A percentile compares a stretch with the other conserved stretches of the same genome.
These are phyloP conservation scores for Corbicula japonica DNA, from an alignment of 2,888 invertebrate genomes.

Conservation along the genomic window DNA sequence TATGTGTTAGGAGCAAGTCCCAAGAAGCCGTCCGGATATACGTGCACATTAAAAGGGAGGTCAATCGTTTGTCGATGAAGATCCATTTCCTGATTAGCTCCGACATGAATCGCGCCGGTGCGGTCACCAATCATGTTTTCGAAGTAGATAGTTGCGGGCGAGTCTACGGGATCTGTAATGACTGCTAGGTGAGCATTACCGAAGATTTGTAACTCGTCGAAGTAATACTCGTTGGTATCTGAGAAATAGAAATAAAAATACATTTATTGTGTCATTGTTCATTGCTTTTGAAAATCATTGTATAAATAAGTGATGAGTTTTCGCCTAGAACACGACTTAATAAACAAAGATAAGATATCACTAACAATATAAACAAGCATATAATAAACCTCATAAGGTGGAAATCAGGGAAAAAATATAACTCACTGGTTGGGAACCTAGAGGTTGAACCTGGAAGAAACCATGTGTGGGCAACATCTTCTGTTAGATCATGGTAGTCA, in stretches of 20 bases:
- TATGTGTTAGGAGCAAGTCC: slow-evolving; percentile 77
- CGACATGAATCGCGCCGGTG: slow-evolving; percentile 77
- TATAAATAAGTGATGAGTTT: too few species aligned
- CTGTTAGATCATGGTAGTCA: slow-evolving; percentile 68
- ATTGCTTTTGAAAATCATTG: too few species aligned
- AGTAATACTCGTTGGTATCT: slow-evolving; percentile 70
- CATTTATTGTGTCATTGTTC: too few species aligned
- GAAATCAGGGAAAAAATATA: neutral
- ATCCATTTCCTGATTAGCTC: slow-evolving; percentile 73
- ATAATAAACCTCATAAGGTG: neutral
- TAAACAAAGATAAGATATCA: neutral
- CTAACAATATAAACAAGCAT: neutral
- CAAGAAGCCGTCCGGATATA: slow-evolving; percentile 75
- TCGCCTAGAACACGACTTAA: too few species aligned
- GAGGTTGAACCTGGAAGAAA: slow-evolving; percentile 70
- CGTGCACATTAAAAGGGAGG: slow-evolving; percentile 78
- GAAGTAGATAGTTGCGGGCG: slow-evolving; percentile 69
- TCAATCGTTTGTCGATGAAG: slow-evolving; percentile 72
- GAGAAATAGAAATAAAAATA: slow-evolving; percentile 27
- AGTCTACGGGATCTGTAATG: slow-evolving; percentile 68
- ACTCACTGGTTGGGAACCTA: slow-evolving; percentile 48
- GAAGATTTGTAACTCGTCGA: slow-evolving; percentile 79
- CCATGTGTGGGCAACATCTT: slow-evolving; percentile 77
- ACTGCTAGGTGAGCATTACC: slow-evolving; percentile 79
- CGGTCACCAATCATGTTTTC: slow-evolving; percentile 80